These are phyloP conservation scores for Pseudomyrmex concolor DNA, from an alignment of 1,140 invertebrate genomes.

Conservation along the genomic window DNA sequence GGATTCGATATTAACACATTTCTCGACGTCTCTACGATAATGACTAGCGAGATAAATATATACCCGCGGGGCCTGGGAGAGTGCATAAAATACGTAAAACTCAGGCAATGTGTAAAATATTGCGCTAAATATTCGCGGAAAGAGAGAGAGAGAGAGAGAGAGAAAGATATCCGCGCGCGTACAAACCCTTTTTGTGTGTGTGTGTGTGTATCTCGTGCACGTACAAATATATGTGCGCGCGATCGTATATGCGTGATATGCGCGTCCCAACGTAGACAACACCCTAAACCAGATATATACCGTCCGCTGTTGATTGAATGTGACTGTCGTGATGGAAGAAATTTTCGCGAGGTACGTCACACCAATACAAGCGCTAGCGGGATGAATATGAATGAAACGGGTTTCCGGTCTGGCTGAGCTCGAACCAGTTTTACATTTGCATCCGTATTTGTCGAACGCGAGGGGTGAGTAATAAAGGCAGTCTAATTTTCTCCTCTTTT, in stretches of 20 bases:
- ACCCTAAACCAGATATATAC: slow-evolving; percentile 40
- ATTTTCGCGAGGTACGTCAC: slow-evolving; percentile 68
- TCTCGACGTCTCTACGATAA: not conserved
- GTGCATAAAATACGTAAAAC: slow-evolving; percentile 54
- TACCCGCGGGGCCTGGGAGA: not conserved
- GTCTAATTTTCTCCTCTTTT: slow-evolving; percentile 73
- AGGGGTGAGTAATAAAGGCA: slow-evolving; percentile 69
- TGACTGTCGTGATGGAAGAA: slow-evolving; percentile 74
- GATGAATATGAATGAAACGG: slow-evolving; percentile 77
- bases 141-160: no score
- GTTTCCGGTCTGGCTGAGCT: slow-evolving; percentile 73
- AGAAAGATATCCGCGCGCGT: slow-evolving; percentile 39
- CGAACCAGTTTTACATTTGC: slow-evolving; percentile 70
- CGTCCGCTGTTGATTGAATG: slow-evolving; percentile 71
- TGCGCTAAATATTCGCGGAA: slow-evolving; percentile 63
- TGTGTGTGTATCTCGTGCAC: no score
- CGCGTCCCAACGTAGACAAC: slow-evolving; percentile 28
- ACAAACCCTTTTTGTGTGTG: slow-evolving; percentile 5
- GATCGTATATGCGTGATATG: not conserved
- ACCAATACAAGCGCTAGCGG: slow-evolving; percentile 58
- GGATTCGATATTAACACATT: not conserved
- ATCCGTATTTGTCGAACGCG: slow-evolving; percentile 71
- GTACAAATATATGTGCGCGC: slow-evolving; percentile 42
- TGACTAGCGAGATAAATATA: slow-evolving; percentile 36
- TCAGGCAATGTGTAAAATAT: slow-evolving; percentile 67